Percentiles rank a stretch among this genome's conserved stretches.
These are phyloP conservation scores for Serilophus lunatus DNA, from an alignment of 2,113 vertebrate genomes.

Conservation along the genomic window DNA sequence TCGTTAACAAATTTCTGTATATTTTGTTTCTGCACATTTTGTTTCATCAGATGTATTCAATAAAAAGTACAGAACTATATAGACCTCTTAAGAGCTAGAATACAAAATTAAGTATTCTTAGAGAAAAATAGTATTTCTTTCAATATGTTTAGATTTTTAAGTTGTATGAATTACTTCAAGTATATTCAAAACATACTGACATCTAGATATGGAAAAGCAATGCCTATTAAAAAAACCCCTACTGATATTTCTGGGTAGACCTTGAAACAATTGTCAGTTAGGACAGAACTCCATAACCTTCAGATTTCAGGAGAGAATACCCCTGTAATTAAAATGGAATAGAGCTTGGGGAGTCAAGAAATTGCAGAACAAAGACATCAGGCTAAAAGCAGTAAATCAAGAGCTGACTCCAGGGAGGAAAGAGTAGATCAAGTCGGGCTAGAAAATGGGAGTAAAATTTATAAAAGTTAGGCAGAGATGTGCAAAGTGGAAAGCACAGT, in stretches of 20 bases:
- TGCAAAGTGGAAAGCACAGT: neutral
- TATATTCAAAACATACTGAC: neutral
- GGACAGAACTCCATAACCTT: neutral
- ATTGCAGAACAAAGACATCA: neutral
- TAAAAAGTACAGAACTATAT: neutral
- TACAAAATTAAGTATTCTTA: neutral
- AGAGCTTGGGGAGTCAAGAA: neutral
- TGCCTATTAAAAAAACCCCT: neutral
- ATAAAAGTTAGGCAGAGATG: neutral
- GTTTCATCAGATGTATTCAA: neutral
- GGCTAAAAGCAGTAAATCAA: conserved; percentile 10
- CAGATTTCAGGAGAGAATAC: neutral
- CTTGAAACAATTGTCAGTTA: neutral
- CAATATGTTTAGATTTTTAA: neutral
- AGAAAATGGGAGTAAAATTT: neutral
- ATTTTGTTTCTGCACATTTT: neutral
- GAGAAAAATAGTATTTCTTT: neutral
- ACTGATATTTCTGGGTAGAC: neutral
- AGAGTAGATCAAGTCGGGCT: neutral
- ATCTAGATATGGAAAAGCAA: neutral
- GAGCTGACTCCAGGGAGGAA: neutral
- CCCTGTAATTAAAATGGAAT: neutral
- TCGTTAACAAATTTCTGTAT: neutral
- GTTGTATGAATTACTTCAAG: neutral
- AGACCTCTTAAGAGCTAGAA: neutral